Base-by-base conservation (phyloP, 1,140 invertebrate species). In the Drosophila sturtevanti region DNA sequence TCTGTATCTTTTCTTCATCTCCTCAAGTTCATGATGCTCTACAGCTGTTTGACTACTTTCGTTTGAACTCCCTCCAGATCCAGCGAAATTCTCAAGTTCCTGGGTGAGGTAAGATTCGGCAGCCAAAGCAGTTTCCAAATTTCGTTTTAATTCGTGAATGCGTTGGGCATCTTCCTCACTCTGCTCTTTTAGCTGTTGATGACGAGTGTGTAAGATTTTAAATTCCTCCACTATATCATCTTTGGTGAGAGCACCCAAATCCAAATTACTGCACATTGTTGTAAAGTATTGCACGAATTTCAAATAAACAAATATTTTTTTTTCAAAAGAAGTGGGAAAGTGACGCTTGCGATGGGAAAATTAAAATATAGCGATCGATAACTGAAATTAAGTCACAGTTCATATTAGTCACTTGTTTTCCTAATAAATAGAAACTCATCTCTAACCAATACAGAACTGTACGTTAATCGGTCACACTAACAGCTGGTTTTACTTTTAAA, bases 151-250 rank as follows among this genome's bases (percentile, higher is more conserved):
- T 12, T 91, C 89, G 18, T 91, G 59, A n/a, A 91, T 89, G 10
- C 76, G 71, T 24, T 91, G 90, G 0, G 81, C 77, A 63, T 91
- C 89, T 2, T 75, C 38, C n/a, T 91, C 90, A 4, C 63, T 63
- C 6, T 44, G 54, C 3, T 70, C 27, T 16, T 77, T 85, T 0
- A 91, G 51, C 21, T 82, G 72, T 48, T 82, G 66, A 71, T 89
- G 89, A 4, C 81, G 72, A 1, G 77, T 74, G 16, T 85, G 72
- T 14, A 91, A 58, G 22, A 82, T 71, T 54, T 82, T 85, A 60
- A 85, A 91, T 22, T 91, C 86, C 24, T 90, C 78, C 21, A 89
- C 72, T 12, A 91, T 71, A 24, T 91, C 90, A 14, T 91, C 90
- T 6, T 78, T 52, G 34, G 62, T 70, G 18, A 91, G 63, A 3